Percentiles rank a stretch among this genome's conserved stretches.
These are phyloP conservation scores for Patella caerulea DNA, from an alignment of 2,888 invertebrate species.

Conservation along the genomic window DNA sequence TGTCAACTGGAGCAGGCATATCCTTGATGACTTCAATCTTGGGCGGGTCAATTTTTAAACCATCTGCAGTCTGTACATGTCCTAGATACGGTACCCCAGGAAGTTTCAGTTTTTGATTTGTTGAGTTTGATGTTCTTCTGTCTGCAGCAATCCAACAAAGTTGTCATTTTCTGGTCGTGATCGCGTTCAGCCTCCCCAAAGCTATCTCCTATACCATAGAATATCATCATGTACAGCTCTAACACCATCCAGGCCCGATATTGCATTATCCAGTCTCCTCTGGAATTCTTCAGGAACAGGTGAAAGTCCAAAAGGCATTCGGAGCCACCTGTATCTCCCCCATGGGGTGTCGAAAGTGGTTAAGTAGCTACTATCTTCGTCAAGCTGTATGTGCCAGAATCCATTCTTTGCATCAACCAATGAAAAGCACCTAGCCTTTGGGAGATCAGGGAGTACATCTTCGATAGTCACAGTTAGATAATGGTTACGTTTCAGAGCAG, in stretches of 20 bases:
- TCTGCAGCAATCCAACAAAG: constrained; percentile 25
- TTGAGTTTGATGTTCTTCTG: constrained; percentile 32
- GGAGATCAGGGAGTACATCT: constrained; percentile 23
- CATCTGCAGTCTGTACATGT: constrained; percentile 25
- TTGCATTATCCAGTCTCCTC: constrained; percentile 19
- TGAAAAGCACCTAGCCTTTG: constrained; percentile 15
- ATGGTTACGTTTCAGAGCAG: constrained; percentile 27
- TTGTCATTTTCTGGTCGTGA: constrained; percentile 27
- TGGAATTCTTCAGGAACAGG: constrained; percentile 43
- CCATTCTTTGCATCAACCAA: constrained; percentile 29
- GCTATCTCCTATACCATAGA: constrained; percentile 29
- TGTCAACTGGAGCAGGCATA: constrained; percentile 34
- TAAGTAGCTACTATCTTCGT: constrained; percentile 29
- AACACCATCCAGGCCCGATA: constrained; percentile 29
- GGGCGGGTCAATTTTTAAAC: constrained; percentile 30
- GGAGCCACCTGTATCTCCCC: constrained; percentile 40
- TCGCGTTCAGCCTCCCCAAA: constrained; percentile 27
- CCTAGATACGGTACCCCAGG: constrained; percentile 24
- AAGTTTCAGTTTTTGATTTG: constrained; percentile 26
- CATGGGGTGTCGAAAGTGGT: constrained; percentile 45
- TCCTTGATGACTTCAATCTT: constrained; percentile 32
- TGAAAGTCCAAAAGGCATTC: constrained; percentile 42
- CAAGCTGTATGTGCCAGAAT: constrained; percentile 34
- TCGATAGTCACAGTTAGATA: constrained; percentile 24
- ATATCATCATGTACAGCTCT: constrained; percentile 33